Evolutionary conservation across 1,140 invertebrate genomes (phyloP).

Genomic region (Drosophila sturtevanti): DNA sequence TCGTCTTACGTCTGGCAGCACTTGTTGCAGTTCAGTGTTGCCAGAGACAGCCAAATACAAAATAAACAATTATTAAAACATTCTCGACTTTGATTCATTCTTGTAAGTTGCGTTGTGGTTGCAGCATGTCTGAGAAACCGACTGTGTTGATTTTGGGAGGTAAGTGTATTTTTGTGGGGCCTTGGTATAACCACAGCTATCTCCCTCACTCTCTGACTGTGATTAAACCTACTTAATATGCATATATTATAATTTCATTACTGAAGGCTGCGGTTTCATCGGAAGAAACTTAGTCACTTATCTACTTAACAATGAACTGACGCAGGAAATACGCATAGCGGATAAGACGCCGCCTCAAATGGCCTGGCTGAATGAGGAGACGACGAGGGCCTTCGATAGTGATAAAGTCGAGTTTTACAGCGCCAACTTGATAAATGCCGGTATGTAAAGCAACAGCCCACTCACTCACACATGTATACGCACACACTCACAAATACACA

Average conservation of each 20-base stretch:
- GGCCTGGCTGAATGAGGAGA: slow-evolving; percentile 92
- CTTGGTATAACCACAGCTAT: slow-evolving; percentile 25
- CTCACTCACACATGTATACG: slow-evolving; percentile 10
- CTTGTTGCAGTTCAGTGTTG: not conserved
- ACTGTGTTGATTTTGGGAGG: slow-evolving; percentile 79
- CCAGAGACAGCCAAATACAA: not conserved
- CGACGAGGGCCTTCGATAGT: slow-evolving; percentile 88
- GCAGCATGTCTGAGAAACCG: slow-evolving; percentile 79
- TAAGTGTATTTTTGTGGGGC: slow-evolving; percentile 48
- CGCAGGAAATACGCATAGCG: slow-evolving; percentile 89
- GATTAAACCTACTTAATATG: slow-evolving; percentile 10
- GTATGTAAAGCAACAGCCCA: slow-evolving; percentile 84
- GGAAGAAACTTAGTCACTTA: slow-evolving; percentile 93
- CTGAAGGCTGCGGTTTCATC: slow-evolving; percentile 93
- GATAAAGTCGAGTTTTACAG: slow-evolving; percentile 94
- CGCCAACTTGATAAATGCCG: slow-evolving; percentile 94
- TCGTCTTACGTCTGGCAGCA: not conserved
- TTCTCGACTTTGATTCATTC: slow-evolving; percentile 34
- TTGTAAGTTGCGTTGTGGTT: slow-evolving; percentile 34
- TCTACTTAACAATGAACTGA: slow-evolving; percentile 90
- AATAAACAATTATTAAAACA: slow-evolving; percentile 8
- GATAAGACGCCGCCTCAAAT: slow-evolving; percentile 96
- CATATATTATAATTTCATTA: slow-evolving; percentile 19
- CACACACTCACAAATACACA: slow-evolving; percentile 22
- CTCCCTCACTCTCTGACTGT: slow-evolving; percentile 1